Conservation (phyloP, 2,797 vertebrate species). For the Pseudomugil tenellus region DNA sequence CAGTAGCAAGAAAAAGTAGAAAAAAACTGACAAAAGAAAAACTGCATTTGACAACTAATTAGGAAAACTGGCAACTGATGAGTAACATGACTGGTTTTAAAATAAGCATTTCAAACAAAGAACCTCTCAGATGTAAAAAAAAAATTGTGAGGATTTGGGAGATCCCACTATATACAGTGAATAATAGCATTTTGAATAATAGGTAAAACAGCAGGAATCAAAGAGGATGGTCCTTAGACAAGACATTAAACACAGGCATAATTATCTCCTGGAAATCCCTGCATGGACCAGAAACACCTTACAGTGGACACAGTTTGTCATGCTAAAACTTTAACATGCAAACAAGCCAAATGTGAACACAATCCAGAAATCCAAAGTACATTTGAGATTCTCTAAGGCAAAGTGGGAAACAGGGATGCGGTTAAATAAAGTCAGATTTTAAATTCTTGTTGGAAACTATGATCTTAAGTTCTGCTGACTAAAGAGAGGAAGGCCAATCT, state of each 20-base stretch:
- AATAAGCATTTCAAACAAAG: too few relatives aligned
- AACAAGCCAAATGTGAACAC: neutral
- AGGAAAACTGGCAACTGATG: too few relatives aligned
- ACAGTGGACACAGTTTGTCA: neutral
- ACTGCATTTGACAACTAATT: too few relatives aligned
- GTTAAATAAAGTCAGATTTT: neutral
- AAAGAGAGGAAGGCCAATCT: neutral
- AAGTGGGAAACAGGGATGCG: neutral
- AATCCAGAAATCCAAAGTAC: neutral
- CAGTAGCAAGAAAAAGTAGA: too few relatives aligned
- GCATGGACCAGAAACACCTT: neutral
- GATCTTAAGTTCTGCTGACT: neutral
- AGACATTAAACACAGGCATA: neutral
- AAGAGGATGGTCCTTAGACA: too few relatives aligned
- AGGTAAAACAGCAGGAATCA: too few relatives aligned
- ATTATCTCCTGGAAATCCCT: neutral
- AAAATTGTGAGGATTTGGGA: too few relatives aligned
- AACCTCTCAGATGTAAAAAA: too few relatives aligned
- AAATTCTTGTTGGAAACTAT: neutral
- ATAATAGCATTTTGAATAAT: too few relatives aligned
- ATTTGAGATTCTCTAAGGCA: neutral
- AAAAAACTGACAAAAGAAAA: too few relatives aligned
- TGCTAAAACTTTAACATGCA: neutral
- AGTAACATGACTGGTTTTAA: too few relatives aligned
- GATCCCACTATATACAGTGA: too few relatives aligned